These are phyloP conservation scores for Scrobipalpa costella DNA, from an alignment of 2,888 invertebrate species.

Conservation along the genomic window DNA sequence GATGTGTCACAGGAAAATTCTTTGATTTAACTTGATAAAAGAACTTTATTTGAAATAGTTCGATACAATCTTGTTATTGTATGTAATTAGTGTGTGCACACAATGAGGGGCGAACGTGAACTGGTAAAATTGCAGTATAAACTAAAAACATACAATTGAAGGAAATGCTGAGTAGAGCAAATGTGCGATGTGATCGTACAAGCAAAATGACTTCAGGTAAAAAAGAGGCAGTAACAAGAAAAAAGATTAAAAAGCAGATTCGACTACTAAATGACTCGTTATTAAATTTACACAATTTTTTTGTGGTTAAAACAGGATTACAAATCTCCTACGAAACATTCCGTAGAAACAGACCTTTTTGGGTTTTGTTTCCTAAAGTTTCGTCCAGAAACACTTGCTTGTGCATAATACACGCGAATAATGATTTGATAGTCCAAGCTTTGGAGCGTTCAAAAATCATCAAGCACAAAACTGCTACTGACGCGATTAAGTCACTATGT, in stretches of 20 bases:
- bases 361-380: constrained; percentile 5
- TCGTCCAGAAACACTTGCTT: constrained; percentile 1
- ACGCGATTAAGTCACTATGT: constrained; percentile 7
- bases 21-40: no score
- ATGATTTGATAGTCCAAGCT: constrained; percentile 6
- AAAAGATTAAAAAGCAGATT: constrained; percentile 1
- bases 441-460: constrained; percentile 6
- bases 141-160: no score
- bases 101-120: no score
- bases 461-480: constrained; percentile 11
- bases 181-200: no score
- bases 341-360: constrained; percentile 2
- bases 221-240: constrained; percentile 9
- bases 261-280: background rate
- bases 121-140: no score
- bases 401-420: constrained; percentile 2
- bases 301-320: background rate
- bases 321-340: constrained; percentile 2
- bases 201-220: constrained; percentile 14
- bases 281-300: background rate
- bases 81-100: no score
- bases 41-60: no score
- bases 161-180: no score
- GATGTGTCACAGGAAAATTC: no score
- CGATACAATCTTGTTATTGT: no score